Conservation (phyloP, 2,113 vertebrate genomes). For the Campylomormyrus tamandua region DNA sequence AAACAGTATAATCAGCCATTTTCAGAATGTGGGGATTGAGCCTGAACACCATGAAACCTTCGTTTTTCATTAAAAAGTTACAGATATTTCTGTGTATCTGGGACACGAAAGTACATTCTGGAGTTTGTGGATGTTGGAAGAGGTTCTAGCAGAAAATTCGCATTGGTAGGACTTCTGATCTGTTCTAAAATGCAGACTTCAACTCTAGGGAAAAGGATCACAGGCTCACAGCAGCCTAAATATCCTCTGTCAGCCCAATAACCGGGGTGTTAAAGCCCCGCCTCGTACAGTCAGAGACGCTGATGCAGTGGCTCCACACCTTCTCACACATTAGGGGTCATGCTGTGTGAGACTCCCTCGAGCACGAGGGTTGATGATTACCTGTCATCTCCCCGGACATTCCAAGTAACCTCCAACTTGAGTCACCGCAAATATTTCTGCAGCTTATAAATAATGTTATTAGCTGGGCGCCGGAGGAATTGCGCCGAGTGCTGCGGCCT, state of each 20-base stretch:
- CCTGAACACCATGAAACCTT: not conserved
- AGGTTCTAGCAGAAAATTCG: not conserved
- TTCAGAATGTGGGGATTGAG: not conserved
- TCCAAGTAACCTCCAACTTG: slow-evolving; percentile 15
- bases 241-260: not conserved
- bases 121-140: not conserved
- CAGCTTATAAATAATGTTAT: slow-evolving; percentile 21
- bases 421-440: slow-evolving; percentile 8
- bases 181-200: not conserved
- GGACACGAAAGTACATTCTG: not conserved
- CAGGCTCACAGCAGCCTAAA: not conserved
- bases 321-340: not conserved
- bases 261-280: not conserved
- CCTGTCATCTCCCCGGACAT: slow-evolving; percentile 20
- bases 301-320: not conserved
- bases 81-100: not conserved
- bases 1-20: not conserved
- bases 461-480: slow-evolving; percentile 5
- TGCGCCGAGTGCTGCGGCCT: not conserved
- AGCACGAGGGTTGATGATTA: slow-evolving; percentile 28
- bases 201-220: not conserved
- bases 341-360: not conserved
- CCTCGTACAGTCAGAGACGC: not conserved
- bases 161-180: not conserved
- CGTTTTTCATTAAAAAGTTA: not conserved